Evolutionary conservation across 1,140 invertebrate species (phyloP), one percentile per base, ranked within the genome.

Genomic region (Heliconius melpomene): DNA sequence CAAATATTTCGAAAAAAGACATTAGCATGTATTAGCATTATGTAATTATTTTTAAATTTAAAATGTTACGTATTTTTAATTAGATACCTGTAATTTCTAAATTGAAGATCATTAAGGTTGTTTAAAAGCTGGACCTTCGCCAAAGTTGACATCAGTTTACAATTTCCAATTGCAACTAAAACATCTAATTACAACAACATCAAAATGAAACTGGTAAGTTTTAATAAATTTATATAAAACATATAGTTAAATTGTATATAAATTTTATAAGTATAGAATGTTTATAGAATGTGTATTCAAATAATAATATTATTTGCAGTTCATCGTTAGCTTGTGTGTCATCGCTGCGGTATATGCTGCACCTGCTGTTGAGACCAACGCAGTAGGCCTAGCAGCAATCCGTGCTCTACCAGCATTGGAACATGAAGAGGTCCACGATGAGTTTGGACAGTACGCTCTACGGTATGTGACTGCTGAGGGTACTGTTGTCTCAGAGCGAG

Each of bases 391-490:
- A 60, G 79, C 82, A 50, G 79, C 36, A 16, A 36, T 78, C 9
- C 74, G 82, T 29, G 77, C 83, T 71, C 79, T 90, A 16, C 87
- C 89, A 1, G 89, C 88, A 11, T 36, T 90, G 7, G 77, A 86
- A 11, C 87, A 89, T 46, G 90, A 91, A 29, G 91, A 93, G 73
- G 84, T 89, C 18, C 90, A 90, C 74, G 92, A 94, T 72, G 90
- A 93, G 23, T 84, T 78, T 52, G 93, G 93, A 6, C 91, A 94
- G 81, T 95, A 90, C 79, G 87, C 93, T 3, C 81, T 94, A 29
- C 88, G 89, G 9, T 95, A 94, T 83, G 80, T 91, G 60, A 92
- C 91, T 7, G 92, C 87, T 8, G 92, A 94, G 77, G 92, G 94
- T 20, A 94, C 89, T 32, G 82, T 89, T 0, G 86, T 94, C 5